phyloP scores from a whole-genome alignment of 1,140 invertebrate species.

The Pararge aegeria region DNA sequence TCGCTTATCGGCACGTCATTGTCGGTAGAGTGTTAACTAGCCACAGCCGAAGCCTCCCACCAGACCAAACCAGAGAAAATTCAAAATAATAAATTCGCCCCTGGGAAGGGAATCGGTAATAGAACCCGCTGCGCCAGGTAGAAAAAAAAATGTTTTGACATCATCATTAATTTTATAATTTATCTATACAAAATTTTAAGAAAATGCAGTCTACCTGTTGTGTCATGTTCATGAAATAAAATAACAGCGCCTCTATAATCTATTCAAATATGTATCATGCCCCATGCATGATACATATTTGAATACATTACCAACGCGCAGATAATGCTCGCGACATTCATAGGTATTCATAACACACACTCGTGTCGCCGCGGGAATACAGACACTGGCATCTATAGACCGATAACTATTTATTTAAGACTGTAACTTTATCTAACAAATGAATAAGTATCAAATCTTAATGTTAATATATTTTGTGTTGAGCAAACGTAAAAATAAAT shows the following conservation, averaged over 20 bases:
- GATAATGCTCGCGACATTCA: conserved; percentile 68
- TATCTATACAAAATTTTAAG: no score
- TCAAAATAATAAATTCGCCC: no score
- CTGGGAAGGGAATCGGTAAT: no score
- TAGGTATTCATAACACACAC: conserved; percentile 71
- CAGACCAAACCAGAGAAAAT: no score
- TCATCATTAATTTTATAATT: neutral
- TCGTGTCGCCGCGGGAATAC: conserved; percentile 52
- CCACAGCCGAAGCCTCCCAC: no score
- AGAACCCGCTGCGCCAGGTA: no score
- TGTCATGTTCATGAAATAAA: conserved; percentile 1
- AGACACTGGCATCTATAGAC: conserved; percentile 21
- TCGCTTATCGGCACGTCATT: no score
- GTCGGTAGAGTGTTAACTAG: no score
- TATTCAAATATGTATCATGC: conserved; percentile 5
- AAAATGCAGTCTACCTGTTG: neutral
- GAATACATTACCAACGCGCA: conserved; percentile 40
- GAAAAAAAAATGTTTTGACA: neutral
- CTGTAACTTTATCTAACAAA: neutral
- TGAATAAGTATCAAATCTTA: neutral
- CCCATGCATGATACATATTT: conserved; percentile 72
- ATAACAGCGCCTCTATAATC: conserved; percentile 4
- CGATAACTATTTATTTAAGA: neutral
- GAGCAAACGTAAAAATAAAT: no score
- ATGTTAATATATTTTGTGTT: no score